Evolutionary conservation across 2,888 invertebrate species (phyloP).

Genomic region (Eupithecia dodoneata): DNA sequence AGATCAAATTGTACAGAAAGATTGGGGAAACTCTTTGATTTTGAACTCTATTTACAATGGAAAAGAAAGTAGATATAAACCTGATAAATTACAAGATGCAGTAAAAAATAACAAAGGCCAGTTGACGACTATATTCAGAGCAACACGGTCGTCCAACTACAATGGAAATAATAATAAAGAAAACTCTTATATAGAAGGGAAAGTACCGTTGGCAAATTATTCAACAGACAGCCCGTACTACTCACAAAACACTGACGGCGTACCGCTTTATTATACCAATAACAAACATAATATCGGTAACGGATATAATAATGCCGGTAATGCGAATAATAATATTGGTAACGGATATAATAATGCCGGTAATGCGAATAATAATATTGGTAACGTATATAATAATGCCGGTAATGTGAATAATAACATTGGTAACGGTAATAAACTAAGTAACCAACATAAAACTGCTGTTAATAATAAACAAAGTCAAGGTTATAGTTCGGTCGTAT

Average conservation of each 20-base stretch:
- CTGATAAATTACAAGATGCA: not conserved
- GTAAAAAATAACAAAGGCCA: not conserved
- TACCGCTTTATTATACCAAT: conserved; percentile 17
- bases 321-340: conserved; percentile 32
- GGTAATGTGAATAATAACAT: not conserved
- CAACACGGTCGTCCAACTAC: not conserved
- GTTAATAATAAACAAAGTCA: not conserved
- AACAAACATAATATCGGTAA: conserved; percentile 23
- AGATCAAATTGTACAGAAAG: not conserved
- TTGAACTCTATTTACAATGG: conserved; percentile 21
- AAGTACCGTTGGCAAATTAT: conserved; percentile 26
- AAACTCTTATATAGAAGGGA: not conserved
- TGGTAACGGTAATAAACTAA: conserved; percentile 25
- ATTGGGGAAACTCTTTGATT: conserved; percentile 14
- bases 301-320: not conserved
- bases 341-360: conserved; percentile 6
- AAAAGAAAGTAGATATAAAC: not conserved
- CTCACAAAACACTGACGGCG: conserved; percentile 25
- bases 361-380: conserved; percentile 8
- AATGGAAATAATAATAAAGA: conserved; percentile 15
- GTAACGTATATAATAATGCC: conserved; percentile 15
- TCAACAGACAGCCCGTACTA: conserved; percentile 22
- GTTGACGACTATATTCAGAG: not conserved
- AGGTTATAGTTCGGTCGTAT: not conserved
- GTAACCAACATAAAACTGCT: not conserved